phyloP scores from a whole-genome alignment of 2,797 vertebrate genomes.

The Pseudomugil gertrudae region DNA sequence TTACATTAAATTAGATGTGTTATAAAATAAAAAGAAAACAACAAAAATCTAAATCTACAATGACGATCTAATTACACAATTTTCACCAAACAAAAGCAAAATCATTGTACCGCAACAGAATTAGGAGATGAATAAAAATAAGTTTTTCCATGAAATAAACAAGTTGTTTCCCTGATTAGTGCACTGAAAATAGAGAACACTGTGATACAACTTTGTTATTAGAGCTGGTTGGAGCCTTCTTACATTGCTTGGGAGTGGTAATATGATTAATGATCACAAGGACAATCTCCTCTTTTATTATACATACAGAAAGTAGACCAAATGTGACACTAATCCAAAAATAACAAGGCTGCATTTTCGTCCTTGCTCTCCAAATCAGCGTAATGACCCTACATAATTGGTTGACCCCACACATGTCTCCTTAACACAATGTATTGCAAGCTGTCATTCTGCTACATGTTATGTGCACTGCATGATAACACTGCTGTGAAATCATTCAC shows the following conservation, averaged over 20 bases:
- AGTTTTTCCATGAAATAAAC: conserved; percentile 8
- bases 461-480: conserved; percentile 15
- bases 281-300: conserved; percentile 51
- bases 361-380: conserved; percentile 50
- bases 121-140: too few species aligned
- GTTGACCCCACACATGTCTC: conserved; percentile 57
- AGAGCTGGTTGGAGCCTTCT: conserved; percentile 34
- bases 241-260: conserved; percentile 43
- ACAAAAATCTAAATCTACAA: conserved; percentile 10
- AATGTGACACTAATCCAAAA: conserved; percentile 79
- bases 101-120: not conserved
- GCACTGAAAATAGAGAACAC: conserved; percentile 69
- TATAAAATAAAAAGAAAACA: not conserved
- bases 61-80: not conserved
- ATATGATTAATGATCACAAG: conserved; percentile 66
- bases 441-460: conserved; percentile 19
- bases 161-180: conserved; percentile 37
- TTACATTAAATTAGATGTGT: conserved; percentile 1
- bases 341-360: conserved; percentile 71
- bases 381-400: conserved; percentile 65
- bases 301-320: conserved; percentile 44
- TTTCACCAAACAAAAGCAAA: not conserved
- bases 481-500: conserved; percentile 18
- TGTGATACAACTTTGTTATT: conserved; percentile 31
- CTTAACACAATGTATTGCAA: conserved; percentile 31